Evolutionary conservation across 1,140 invertebrate genomes (phyloP), one percentile per base, ranked within the genome.

Genomic region (Drosophila pachea): DNA sequence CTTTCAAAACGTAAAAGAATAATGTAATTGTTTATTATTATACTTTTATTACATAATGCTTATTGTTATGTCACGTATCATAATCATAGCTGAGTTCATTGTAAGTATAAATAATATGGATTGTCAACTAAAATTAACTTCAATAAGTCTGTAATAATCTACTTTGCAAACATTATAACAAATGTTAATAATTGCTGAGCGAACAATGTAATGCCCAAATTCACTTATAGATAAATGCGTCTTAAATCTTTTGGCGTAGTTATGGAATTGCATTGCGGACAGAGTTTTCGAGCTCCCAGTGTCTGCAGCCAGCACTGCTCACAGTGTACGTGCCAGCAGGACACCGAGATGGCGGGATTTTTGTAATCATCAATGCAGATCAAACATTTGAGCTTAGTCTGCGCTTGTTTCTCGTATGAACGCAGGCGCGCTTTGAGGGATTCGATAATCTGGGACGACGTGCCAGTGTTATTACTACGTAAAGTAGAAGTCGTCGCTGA

Each of bases 281-380:
- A 98, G 22, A 98, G 92, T 86, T 97, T 98, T 91, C 97, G 97
- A 0, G 95, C 94, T 33, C 95, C 94, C 83, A 98, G 90, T 11
- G 96, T 97, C 79, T 95, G 94, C 2, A 98, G 90, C 97, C 97
- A 98, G 88, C 97, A 98, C 52, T 95, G 93, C 90, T 98, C 96
- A 87, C 97, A 98, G 89, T 98, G 95, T 0, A 98, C 96, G 90
- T 98, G 97, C 97, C 97, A 98, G 90, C 97, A 98, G 81, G 95
- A 95, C 45, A 97, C 94, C 0, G 97, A 98, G n/a, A 97, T 95
- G 9, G 97, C 94, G n/a, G 97, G 97, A 62, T 95, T 95, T 47
- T 92, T 92, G 86, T 97, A 97, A 12, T 93, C 92, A 58, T 95
- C 95, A 91, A 97, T 94, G 89, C 96, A 97, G 60, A 97, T 97